These are phyloP conservation scores for Megamerina dolium DNA, from an alignment of 2,888 invertebrate genomes.

Conservation along the genomic window DNA sequence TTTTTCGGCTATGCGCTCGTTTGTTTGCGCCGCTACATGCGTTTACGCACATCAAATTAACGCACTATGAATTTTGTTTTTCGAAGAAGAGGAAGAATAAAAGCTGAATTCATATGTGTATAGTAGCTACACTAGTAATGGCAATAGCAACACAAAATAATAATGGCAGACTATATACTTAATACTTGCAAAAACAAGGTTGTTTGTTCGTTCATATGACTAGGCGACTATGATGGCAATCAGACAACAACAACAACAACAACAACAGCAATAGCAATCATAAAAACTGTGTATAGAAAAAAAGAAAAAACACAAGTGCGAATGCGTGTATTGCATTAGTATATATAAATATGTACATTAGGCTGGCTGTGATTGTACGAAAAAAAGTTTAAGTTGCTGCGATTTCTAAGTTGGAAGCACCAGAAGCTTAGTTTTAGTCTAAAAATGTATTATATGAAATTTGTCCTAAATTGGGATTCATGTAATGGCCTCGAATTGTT, in stretches of 20 bases:
- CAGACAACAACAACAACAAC: constrained; percentile 1
- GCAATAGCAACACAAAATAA: neutral
- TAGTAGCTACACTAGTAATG: constrained; percentile 2
- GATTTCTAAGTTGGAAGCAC: too few relatives aligned
- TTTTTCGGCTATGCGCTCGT: neutral
- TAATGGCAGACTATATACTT: constrained; percentile 1
- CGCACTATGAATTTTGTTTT: too few relatives aligned
- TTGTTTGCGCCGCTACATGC: too few relatives aligned
- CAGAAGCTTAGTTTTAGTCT: too few relatives aligned
- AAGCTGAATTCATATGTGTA: neutral
- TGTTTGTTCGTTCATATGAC: too few relatives aligned
- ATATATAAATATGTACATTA: neutral
- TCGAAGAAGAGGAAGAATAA: neutral
- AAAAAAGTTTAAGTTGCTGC: too few relatives aligned
- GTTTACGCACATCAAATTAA: too few relatives aligned
- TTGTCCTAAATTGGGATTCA: too few relatives aligned
- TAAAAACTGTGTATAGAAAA: too few relatives aligned
- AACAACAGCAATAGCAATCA: neutral
- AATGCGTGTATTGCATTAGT: constrained; percentile 9
- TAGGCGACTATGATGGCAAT: too few relatives aligned
- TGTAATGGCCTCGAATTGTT: too few relatives aligned
- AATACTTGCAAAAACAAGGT: constrained; percentile 8
- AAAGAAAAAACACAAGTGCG: neutral
- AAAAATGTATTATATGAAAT: too few relatives aligned
- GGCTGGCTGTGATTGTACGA: neutral